phyloP scores from a whole-genome alignment of 2,888 invertebrate species.

The Coleophora deauratella region DNA sequence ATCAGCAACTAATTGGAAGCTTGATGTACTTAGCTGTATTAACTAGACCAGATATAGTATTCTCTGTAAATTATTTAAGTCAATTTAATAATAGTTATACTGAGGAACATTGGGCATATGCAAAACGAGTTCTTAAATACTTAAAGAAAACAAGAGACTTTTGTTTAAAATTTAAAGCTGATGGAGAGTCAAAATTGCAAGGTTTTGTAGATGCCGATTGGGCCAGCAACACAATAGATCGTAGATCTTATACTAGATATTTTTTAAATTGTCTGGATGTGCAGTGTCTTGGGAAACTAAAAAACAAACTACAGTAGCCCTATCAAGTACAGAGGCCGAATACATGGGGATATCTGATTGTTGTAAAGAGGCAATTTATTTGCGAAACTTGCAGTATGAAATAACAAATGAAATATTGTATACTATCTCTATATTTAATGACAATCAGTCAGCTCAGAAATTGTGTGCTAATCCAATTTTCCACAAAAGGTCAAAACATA shows the following conservation, averaged over 20 bases:
- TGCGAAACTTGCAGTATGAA: background rate
- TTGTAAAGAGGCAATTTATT: background rate
- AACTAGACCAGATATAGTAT: conserved; percentile 10
- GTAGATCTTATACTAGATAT: background rate
- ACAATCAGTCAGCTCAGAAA: background rate
- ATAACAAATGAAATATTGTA: background rate
- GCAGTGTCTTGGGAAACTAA: background rate
- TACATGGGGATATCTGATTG: background rate
- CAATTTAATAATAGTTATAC: conserved; percentile 11
- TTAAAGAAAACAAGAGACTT: conserved; percentile 5
- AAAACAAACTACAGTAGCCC: background rate
- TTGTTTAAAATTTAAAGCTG: background rate
- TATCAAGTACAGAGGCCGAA: background rate
- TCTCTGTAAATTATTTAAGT: conserved; percentile 7
- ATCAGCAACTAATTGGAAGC: conserved; percentile 11
- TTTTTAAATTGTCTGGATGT: background rate
- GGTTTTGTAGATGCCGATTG: conserved; percentile 11
- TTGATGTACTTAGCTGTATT: conserved; percentile 10
- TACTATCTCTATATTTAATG: background rate
- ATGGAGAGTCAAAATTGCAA: background rate
- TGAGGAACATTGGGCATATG: conserved; percentile 9
- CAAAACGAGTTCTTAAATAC: conserved; percentile 8
- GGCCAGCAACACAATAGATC: conserved; percentile 5
- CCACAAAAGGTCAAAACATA: background rate
- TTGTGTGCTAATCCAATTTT: background rate